Percentiles rank a stretch among this genome's conserved stretches.
Conservation (phyloP, 2,888 invertebrate genomes). For the Aelia acuminata region DNA sequence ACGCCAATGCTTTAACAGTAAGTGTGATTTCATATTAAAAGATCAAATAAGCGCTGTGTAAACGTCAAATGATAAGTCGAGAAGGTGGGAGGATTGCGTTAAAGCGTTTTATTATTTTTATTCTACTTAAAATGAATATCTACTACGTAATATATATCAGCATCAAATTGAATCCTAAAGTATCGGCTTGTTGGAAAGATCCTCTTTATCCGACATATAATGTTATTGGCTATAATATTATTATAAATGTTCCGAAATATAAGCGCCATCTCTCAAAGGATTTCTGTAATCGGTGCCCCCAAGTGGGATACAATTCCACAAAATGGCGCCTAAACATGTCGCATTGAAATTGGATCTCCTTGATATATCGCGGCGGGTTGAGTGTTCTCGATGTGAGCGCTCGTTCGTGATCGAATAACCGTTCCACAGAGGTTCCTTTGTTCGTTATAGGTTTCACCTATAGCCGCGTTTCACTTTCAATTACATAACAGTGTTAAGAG, state of each 20-base stretch:
- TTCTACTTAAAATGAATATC: too few species aligned
- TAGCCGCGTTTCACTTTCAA: background rate
- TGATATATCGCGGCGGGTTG: constrained; percentile 33
- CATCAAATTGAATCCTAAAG: background rate
- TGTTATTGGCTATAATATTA: background rate
- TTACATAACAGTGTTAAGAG: too few species aligned
- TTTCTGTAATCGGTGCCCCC: background rate
- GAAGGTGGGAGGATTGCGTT: too few species aligned
- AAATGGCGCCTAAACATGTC: constrained; percentile 45
- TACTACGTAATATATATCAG: too few species aligned
- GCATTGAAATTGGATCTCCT: constrained; percentile 35
- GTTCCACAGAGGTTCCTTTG: background rate
- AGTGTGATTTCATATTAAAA: too few species aligned
- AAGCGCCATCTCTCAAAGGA: background rate
- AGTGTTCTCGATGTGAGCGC: background rate
- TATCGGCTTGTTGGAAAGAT: background rate
- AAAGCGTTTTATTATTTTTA: too few species aligned
- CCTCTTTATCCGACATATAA: background rate
- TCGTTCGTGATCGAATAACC: constrained; percentile 4
- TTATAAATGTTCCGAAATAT: background rate
- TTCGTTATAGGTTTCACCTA: background rate
- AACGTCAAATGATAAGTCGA: too few species aligned
- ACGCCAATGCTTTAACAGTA: too few species aligned
- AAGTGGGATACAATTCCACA: constrained; percentile 10
- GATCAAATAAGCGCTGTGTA: too few species aligned